phyloP scores from a whole-genome alignment of 30 jellyfish, hydroid and myxozoan species.

The Aurelia coerulea region DNA sequence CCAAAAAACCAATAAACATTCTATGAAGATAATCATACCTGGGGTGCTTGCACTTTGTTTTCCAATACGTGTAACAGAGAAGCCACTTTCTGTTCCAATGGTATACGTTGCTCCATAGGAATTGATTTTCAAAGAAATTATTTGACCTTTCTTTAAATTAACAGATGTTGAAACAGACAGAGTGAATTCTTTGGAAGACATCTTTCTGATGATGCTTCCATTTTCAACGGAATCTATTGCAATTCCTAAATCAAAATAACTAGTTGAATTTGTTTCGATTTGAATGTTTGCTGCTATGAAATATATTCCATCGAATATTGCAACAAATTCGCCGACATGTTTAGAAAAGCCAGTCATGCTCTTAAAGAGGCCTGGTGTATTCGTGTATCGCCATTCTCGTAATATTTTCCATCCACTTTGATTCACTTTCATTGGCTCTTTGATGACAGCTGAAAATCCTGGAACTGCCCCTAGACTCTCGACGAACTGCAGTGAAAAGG shows the following conservation, averaged over 20 bases:
- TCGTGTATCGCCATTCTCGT: constrained; percentile 59
- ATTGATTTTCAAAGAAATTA: constrained; percentile 36
- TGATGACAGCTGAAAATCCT: constrained; percentile 76
- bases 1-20: too few species aligned
- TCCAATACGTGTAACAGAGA: constrained; percentile 68
- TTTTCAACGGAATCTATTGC: constrained; percentile 61
- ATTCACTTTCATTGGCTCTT: constrained; percentile 10
- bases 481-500: constrained; percentile 67
- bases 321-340: constrained; percentile 74
- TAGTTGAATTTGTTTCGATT: constrained; percentile 31
- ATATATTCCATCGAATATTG: constrained; percentile 78
- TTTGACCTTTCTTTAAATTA: constrained; percentile 61
- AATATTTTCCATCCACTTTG: constrained; percentile 44
- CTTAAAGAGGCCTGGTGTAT: constrained; percentile 68
- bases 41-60: constrained; percentile 6
- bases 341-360: constrained; percentile 88
- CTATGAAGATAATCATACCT: constrained; percentile 16
- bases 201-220: constrained; percentile 43
- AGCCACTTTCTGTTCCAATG: constrained; percentile 74
- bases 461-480: constrained; percentile 61
- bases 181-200: constrained; percentile 57
- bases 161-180: constrained; percentile 54
- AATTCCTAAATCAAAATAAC: constrained; percentile 59
- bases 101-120: constrained; percentile 53
- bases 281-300: constrained; percentile 69